Evolutionary conservation across 23 tunicate species (phyloP).

Genomic region (Ciona savignyi): DNA sequence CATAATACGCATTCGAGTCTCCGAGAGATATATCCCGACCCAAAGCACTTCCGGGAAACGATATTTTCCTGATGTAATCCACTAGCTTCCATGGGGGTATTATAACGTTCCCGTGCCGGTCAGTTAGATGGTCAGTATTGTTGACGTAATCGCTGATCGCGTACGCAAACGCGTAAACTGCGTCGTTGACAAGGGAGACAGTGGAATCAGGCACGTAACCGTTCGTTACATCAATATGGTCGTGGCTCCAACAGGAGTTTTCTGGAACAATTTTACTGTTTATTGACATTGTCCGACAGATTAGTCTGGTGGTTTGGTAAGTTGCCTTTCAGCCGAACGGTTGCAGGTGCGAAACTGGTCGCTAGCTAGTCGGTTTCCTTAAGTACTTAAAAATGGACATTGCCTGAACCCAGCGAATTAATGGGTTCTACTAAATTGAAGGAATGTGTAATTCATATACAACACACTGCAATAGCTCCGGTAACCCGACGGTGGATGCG

Average conservation of each 20-base stretch:
- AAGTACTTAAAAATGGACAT: no score
- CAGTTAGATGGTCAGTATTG: conserved; percentile 3
- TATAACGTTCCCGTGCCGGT: conserved; percentile 5
- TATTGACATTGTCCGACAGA: no score
- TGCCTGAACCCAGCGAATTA: no score
- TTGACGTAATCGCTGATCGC: conserved; percentile 24
- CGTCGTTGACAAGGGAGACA: conserved; percentile 26
- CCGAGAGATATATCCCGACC: neutral
- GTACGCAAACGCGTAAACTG: conserved; percentile 22
- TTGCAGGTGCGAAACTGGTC: no score
- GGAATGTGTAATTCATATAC: no score
- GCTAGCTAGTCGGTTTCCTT: no score
- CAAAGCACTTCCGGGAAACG: neutral
- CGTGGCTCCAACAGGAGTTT: conserved; percentile 2
- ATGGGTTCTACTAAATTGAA: no score
- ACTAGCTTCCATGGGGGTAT: conserved; percentile 21
- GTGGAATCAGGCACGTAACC: conserved; percentile 33
- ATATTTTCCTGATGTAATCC: conserved; percentile 9
- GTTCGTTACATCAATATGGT: conserved; percentile 18
- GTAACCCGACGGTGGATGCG: no score
- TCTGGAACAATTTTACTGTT: no score
- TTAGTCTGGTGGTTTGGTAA: no score
- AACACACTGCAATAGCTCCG: no score
- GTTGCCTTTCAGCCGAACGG: no score
- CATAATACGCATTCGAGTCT: conserved; percentile 7